A percentile compares a stretch with the other conserved stretches of the same genome.
Conservation (phyloP, 2,113 vertebrate species). For the Mola mola region DNA sequence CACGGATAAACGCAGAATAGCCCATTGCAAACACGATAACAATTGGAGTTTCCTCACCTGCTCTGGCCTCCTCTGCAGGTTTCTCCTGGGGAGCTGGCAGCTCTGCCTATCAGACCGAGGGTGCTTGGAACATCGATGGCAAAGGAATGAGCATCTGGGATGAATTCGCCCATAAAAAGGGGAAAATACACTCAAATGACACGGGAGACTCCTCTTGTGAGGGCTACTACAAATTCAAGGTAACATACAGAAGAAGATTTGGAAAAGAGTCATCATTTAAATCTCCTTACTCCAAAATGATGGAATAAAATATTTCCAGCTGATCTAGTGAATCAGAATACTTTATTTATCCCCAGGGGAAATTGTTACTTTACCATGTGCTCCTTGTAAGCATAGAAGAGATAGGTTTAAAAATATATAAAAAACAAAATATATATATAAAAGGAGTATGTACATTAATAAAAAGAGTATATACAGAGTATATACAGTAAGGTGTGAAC, state of each 20-base stretch:
- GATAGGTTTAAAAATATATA: too few species aligned
- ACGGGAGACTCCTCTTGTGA: slow-evolving; percentile 87
- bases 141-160: slow-evolving; percentile 94
- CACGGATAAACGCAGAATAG: neutral
- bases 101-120: slow-evolving; percentile 92
- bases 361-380: too few species aligned
- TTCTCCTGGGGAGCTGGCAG: slow-evolving; percentile 92
- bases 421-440: too few species aligned
- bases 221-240: slow-evolving; percentile 89
- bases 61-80: slow-evolving; percentile 69
- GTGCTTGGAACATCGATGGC: slow-evolving; percentile 90
- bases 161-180: slow-evolving; percentile 83
- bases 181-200: slow-evolving; percentile 80
- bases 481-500: too few species aligned
- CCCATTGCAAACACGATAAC: neutral
- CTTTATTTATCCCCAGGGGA: too few species aligned
- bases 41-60: too few species aligned
- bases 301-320: neutral
- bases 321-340: too few species aligned
- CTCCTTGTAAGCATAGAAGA: too few species aligned
- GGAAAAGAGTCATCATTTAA: neutral
- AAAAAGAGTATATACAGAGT: too few species aligned
- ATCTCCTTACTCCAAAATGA: too few species aligned
- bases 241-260: slow-evolving; percentile 25
- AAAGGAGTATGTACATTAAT: too few species aligned